Percentiles rank a stretch among this genome's conserved stretches.
These are phyloP conservation scores for Cinclus mexicanus DNA, from an alignment of 2,113 vertebrate species.

Conservation along the genomic window DNA sequence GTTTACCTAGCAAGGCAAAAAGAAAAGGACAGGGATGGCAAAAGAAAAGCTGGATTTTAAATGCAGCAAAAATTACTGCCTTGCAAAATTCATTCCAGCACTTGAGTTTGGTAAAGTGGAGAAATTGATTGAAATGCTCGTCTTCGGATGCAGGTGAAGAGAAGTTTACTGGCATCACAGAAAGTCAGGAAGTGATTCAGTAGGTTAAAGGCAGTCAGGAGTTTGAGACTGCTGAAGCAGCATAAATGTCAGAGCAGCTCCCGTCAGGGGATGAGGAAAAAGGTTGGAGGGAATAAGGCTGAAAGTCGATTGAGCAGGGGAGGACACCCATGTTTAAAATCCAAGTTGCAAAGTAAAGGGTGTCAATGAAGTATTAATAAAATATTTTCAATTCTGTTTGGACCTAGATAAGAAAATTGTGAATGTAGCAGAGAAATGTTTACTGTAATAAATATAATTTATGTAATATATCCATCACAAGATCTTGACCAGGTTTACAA, in stretches of 20 bases:
- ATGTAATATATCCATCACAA: neutral
- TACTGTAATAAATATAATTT: neutral
- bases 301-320: neutral
- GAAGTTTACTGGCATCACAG: neutral
- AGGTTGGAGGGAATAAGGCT: neutral
- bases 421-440: neutral
- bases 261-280: neutral
- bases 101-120: neutral
- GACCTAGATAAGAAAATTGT: neutral
- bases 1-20: neutral
- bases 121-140: neutral
- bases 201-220: neutral
- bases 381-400: neutral
- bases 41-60: neutral
- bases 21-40: neutral
- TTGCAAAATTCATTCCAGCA: neutral
- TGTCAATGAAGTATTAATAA: neutral
- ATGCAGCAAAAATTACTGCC: neutral
- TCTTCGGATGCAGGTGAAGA: neutral
- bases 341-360: neutral
- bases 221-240: neutral
- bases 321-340: neutral
- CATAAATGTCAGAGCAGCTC: neutral
- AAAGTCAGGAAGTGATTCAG: neutral
- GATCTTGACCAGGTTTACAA: neutral